These are phyloP conservation scores for Conomelus anceps DNA, from an alignment of 2,888 invertebrate genomes.

Conservation along the genomic window DNA sequence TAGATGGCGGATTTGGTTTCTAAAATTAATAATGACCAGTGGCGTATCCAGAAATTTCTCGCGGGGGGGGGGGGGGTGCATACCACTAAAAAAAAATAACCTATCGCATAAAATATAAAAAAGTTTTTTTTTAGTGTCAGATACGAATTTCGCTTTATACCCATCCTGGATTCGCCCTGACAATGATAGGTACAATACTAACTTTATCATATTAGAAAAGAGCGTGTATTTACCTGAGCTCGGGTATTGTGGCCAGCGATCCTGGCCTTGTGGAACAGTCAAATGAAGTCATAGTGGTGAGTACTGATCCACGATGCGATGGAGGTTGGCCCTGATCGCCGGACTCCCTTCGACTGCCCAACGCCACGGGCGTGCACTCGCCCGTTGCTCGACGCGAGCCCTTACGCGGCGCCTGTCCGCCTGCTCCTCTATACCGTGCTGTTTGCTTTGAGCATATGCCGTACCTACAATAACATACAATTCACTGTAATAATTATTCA, in stretches of 20 bases:
- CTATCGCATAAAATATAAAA: too few species aligned
- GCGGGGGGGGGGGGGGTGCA: too few species aligned
- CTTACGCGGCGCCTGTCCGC: constrained; percentile 43
- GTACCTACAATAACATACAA: constrained; percentile 43
- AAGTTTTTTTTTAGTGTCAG: too few species aligned
- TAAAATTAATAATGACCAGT: too few species aligned
- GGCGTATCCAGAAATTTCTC: too few species aligned
- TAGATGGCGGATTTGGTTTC: too few species aligned
- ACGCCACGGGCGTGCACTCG: neutral
- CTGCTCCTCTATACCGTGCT: constrained; percentile 42
- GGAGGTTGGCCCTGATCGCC: constrained; percentile 31
- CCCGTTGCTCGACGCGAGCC: constrained; percentile 36
- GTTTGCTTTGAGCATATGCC: constrained; percentile 45
- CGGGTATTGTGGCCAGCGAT: constrained; percentile 18
- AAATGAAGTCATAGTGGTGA: constrained; percentile 43
- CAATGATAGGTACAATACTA: too few species aligned
- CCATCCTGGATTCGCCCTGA: too few species aligned
- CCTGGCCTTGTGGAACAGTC: constrained; percentile 34
- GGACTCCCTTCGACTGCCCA: neutral
- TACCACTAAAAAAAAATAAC: too few species aligned
- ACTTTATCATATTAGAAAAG: too few species aligned
- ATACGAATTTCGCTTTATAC: too few species aligned
- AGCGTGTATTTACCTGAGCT: neutral
- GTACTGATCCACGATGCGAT: constrained; percentile 39
- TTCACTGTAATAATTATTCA: neutral